Conservation (phyloP, 2,888 invertebrate genomes). For the Ecdyonurus torrentis region DNA sequence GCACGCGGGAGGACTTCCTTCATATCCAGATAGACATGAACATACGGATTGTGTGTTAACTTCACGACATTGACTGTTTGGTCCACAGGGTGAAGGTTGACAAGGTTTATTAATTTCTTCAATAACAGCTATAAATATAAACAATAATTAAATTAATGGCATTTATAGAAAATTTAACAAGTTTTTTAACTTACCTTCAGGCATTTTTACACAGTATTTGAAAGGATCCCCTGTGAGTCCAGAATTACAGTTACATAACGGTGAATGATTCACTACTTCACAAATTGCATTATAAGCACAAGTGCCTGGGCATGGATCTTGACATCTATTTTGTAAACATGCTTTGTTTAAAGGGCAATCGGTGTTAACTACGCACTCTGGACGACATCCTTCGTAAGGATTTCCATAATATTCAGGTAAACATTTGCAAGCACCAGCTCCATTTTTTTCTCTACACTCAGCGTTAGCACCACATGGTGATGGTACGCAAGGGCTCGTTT, state of each 20-base stretch:
- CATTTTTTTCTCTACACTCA: slow-evolving; percentile 52
- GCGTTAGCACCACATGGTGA: slow-evolving; percentile 74
- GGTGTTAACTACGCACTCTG: slow-evolving; percentile 52
- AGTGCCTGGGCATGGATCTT: slow-evolving; percentile 51
- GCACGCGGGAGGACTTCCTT: slow-evolving; percentile 30
- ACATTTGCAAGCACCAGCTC: slow-evolving; percentile 55
- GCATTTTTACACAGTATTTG: slow-evolving; percentile 23
- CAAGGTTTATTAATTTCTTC: slow-evolving; percentile 20
- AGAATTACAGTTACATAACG: slow-evolving; percentile 44
- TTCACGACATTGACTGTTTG: slow-evolving; percentile 31
- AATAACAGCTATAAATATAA: slow-evolving; percentile 3
- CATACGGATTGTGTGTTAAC: slow-evolving; percentile 22
- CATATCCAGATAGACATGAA: slow-evolving; percentile 23
- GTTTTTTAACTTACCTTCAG: slow-evolving; percentile 22
- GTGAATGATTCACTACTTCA: slow-evolving; percentile 51
- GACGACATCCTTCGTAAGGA: slow-evolving; percentile 48
- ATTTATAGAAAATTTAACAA: not conserved
- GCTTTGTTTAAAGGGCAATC: slow-evolving; percentile 52
- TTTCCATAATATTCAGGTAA: slow-evolving; percentile 42
- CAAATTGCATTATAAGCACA: slow-evolving; percentile 59
- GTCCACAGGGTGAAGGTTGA: slow-evolving; percentile 52
- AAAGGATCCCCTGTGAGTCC: slow-evolving; percentile 24
- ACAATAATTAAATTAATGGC: slow-evolving; percentile 1
- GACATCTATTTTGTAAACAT: slow-evolving; percentile 49
- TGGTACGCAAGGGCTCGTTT: slow-evolving; percentile 44